Conservation (phyloP, 2,888 invertebrate genomes). For the Timandra comae region DNA sequence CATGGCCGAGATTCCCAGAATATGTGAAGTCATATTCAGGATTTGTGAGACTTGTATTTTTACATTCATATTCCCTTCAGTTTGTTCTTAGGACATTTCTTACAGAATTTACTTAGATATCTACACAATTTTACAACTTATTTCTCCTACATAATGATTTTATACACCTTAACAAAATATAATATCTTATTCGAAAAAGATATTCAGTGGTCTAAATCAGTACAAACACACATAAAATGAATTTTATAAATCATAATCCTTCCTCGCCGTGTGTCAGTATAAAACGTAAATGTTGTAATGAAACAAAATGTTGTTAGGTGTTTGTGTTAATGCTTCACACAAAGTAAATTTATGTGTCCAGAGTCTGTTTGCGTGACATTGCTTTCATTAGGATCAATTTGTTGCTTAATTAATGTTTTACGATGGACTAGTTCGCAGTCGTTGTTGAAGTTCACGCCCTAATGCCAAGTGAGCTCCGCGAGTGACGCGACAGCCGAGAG, state of each 20-base stretch:
- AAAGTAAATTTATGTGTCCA: slow-evolving; percentile 18
- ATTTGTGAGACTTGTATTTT: neutral
- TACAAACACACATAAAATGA: no score
- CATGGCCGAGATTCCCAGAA: neutral
- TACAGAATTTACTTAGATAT: no score
- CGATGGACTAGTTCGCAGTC: neutral
- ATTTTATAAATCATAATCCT: no score
- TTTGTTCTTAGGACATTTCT: neutral
- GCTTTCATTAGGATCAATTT: slow-evolving; percentile 14
- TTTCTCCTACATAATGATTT: no score
- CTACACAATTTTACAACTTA: no score
- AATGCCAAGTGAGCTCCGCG: no score
- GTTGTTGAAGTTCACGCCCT: no score
- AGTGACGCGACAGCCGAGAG: no score
- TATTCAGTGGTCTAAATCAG: no score
- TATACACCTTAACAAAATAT: no score
- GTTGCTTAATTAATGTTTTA: slow-evolving; percentile 14
- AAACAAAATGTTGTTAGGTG: slow-evolving; percentile 21
- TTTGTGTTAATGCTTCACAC: slow-evolving; percentile 14
- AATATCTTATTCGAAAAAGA: no score
- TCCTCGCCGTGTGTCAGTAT: slow-evolving; percentile 17
- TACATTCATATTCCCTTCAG: neutral
- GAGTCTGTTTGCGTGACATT: slow-evolving; percentile 14
- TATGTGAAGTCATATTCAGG: neutral
- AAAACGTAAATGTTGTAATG: slow-evolving; percentile 15